Evolutionary conservation across 2,888 invertebrate species (phyloP), one percentile per base, ranked within the genome.

Genomic region (Allolobophora icterica): DNA sequence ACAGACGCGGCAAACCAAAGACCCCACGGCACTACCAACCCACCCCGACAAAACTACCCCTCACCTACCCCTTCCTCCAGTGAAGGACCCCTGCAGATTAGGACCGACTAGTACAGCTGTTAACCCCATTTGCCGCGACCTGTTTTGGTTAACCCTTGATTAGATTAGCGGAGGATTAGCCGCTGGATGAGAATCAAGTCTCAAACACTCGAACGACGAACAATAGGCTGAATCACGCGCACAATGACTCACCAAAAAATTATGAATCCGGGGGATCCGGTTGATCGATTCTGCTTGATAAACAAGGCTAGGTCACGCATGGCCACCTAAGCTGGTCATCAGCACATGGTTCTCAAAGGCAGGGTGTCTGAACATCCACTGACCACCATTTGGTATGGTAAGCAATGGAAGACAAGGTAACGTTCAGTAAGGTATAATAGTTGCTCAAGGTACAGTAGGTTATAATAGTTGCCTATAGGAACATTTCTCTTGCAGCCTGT

Each of bases 21-120:
- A 52, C 52, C 52, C 52, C 52, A 52, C 71, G n/a, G 13, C 71
- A 30, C 8, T 30, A 24, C 30, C n/a, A 71, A 71, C 71, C 71
- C 30, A 71, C 71, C 71, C 30, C 71, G 4, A 8, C 30, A 71
- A 4, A 52, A 71, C 30, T n/a, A 71, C n/a, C 71, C 71, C 71
- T n/a, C 30, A n/a, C 0, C 11, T n/a, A 30, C n/a, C 71, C 58
- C 21, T 24, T 13, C 71, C 71, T n/a, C 30, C 71, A 71, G 71
- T 8, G 71, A 71, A n/a, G 11, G 71, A n/a, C 71, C 71, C 71
- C 30, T n/a, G 71, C 71, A 3, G 71, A 71, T 71, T 71, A 71
- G 71, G 71, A n/a, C 71, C n/a, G 71, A 71, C 71, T 71, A n/a
- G n/a, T 71, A 71, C 71, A 71, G 71, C 71, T 71, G 71, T n/a